Conservation (phyloP, 2,888 invertebrate species). For the Xestia ashworthii region DNA sequence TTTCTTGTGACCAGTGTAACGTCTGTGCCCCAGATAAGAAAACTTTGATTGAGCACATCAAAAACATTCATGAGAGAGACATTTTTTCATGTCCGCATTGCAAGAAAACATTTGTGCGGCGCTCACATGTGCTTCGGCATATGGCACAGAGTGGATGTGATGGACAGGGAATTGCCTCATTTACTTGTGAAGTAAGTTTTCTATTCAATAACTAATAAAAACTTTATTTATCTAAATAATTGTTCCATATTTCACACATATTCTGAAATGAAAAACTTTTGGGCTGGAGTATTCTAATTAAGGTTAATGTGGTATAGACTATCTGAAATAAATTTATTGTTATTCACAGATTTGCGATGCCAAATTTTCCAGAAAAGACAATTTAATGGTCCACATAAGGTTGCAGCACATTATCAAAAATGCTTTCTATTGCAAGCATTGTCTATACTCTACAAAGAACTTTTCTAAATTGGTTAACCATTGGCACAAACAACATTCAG, state of each 20-base stretch:
- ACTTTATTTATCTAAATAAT: not conserved
- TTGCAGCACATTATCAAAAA: conserved; percentile 86
- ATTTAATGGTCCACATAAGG: conserved; percentile 93
- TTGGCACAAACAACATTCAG: conserved; percentile 78
- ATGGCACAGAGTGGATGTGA: conserved; percentile 93
- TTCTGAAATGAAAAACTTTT: not conserved
- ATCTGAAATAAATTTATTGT: conserved; percentile 4
- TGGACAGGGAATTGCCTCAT: conserved; percentile 80
- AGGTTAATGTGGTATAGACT: not conserved
- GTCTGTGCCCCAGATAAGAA: conserved; percentile 92
- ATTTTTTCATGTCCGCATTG: conserved; percentile 92
- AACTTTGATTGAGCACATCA: conserved; percentile 92
- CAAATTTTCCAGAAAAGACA: conserved; percentile 93
- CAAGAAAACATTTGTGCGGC: conserved; percentile 93
- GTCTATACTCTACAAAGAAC: conserved; percentile 77
- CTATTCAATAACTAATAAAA: not conserved
- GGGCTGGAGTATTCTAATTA: not conserved
- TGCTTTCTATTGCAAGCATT: conserved; percentile 79
- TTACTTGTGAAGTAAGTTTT: conserved; percentile 81
- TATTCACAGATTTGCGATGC: conserved; percentile 91
- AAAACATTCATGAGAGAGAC: conserved; percentile 90
- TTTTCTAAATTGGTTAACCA: conserved; percentile 83
- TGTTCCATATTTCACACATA: not conserved
- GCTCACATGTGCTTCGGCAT: conserved; percentile 94
- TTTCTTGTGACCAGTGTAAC: conserved; percentile 92